Evolutionary conservation across 2,888 invertebrate genomes (phyloP).

Genomic region (Cephus nigrinus): DNA sequence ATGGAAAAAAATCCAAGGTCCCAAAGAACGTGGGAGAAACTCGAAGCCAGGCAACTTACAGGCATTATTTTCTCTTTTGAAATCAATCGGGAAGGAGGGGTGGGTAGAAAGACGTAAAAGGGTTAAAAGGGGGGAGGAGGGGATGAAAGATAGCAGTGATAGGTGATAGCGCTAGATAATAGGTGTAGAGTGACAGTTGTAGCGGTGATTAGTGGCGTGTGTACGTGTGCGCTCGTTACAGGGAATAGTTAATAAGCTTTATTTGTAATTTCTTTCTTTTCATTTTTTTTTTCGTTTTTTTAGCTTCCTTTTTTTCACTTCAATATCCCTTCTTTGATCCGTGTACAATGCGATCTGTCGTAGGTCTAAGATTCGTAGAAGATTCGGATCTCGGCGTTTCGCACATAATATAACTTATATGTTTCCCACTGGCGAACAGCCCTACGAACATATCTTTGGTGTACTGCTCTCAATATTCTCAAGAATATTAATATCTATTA

Average conservation of each 20-base stretch:
- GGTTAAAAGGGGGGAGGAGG: not conserved
- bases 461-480: constrained; percentile 42
- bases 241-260: constrained; percentile 12
- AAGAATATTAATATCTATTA: constrained; percentile 68
- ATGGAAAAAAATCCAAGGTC: not conserved
- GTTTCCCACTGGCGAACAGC: constrained; percentile 43
- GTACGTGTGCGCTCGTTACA: constrained; percentile 10
- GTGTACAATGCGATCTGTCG: constrained; percentile 45
- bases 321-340: constrained; percentile 25
- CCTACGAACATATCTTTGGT: constrained; percentile 58
- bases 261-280: constrained; percentile 5
- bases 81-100: not conserved
- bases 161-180: not conserved
- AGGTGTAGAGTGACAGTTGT: not conserved
- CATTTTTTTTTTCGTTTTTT: constrained; percentile 21
- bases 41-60: constrained; percentile 38
- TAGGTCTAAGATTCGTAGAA: constrained; percentile 36
- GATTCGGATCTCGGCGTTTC: constrained; percentile 39
- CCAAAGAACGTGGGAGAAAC: constrained; percentile 1
- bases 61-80: constrained; percentile 27
- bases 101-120: not conserved
- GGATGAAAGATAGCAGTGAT: not conserved
- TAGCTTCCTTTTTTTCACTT: constrained; percentile 22
- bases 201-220: not conserved
- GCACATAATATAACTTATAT: constrained; percentile 30